phyloP scores from a whole-genome alignment of 92 coral and sea anemone species.

The Zoanthus gigantus region DNA sequence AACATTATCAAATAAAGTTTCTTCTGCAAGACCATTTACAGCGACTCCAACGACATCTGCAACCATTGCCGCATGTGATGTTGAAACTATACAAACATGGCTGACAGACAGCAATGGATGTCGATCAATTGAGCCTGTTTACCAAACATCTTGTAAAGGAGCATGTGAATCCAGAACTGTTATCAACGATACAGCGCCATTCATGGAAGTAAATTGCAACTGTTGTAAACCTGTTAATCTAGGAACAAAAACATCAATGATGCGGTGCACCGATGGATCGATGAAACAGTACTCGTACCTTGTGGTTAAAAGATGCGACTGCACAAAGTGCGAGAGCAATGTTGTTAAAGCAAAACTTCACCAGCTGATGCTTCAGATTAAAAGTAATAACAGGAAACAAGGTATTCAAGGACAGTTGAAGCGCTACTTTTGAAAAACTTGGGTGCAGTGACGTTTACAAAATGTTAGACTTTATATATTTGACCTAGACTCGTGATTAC shows the following conservation, averaged over 20 bases:
- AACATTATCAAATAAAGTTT: background rate
- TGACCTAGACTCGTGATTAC: background rate
- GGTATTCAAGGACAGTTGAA: conserved; percentile 27
- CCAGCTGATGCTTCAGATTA: conserved; percentile 22
- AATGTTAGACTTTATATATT: background rate
- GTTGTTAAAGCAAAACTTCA: conserved; percentile 47
- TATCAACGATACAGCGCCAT: conserved; percentile 61
- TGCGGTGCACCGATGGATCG: conserved; percentile 78
- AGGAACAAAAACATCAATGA: conserved; percentile 36
- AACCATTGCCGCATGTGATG: conserved; percentile 26
- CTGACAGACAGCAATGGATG: conserved; percentile 57
- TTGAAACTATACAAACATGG: conserved; percentile 40
- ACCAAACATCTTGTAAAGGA: conserved; percentile 74
- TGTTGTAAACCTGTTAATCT: conserved; percentile 82
- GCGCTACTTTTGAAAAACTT: conserved; percentile 3
- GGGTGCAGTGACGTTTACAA: background rate
- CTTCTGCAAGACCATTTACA: conserved; percentile 8
- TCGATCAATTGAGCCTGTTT: conserved; percentile 48
- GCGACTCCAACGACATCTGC: background rate
- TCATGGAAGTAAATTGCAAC: conserved; percentile 58
- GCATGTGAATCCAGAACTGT: conserved; percentile 62
- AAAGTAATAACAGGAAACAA: conserved; percentile 19
- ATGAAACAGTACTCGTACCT: conserved; percentile 62
- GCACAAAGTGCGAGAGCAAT: conserved; percentile 67
- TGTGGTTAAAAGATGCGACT: conserved; percentile 70